phyloP scores from a whole-genome alignment of 2,888 invertebrate species.

The Hartigia nigra region DNA sequence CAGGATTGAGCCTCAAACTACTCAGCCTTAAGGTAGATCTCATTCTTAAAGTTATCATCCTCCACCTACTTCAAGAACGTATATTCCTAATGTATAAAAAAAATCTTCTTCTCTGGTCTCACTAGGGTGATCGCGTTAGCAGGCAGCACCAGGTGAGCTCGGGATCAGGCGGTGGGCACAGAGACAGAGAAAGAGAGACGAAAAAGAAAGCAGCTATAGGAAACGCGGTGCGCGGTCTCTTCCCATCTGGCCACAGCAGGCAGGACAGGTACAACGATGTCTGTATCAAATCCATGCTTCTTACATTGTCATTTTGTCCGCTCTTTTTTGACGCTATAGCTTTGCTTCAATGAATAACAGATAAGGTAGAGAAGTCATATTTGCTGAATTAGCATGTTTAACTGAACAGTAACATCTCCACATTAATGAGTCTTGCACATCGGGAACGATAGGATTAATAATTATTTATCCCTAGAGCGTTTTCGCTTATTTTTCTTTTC shows the following conservation, averaged over 20 bases:
- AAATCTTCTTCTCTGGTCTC: slow-evolving; percentile 42
- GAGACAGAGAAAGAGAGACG: slow-evolving; percentile 56
- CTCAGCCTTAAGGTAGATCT: slow-evolving; percentile 58
- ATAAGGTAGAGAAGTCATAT: not conserved
- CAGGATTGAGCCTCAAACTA: slow-evolving; percentile 57
- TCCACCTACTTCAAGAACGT: not conserved
- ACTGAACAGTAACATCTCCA: not conserved
- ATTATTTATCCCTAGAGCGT: not conserved
- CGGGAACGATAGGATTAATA: not conserved
- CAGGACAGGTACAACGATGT: slow-evolving; percentile 67
- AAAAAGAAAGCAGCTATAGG: slow-evolving; percentile 66
- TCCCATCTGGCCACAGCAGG: slow-evolving; percentile 64
- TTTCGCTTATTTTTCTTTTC: not conserved
- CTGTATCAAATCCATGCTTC: slow-evolving; percentile 66
- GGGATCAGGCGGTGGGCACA: slow-evolving; percentile 52
- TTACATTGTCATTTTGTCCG: slow-evolving; percentile 47
- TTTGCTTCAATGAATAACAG: not conserved
- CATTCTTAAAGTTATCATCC: not conserved
- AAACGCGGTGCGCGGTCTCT: slow-evolving; percentile 64
- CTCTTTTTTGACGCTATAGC: slow-evolving; percentile 12
- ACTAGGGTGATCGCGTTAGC: slow-evolving; percentile 45
- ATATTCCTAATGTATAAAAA: not conserved
- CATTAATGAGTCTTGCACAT: not conserved
- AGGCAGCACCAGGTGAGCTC: slow-evolving; percentile 55
- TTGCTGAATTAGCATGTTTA: not conserved